phyloP scores from a whole-genome alignment of 2,888 invertebrate genomes.

The Muscina levida region DNA sequence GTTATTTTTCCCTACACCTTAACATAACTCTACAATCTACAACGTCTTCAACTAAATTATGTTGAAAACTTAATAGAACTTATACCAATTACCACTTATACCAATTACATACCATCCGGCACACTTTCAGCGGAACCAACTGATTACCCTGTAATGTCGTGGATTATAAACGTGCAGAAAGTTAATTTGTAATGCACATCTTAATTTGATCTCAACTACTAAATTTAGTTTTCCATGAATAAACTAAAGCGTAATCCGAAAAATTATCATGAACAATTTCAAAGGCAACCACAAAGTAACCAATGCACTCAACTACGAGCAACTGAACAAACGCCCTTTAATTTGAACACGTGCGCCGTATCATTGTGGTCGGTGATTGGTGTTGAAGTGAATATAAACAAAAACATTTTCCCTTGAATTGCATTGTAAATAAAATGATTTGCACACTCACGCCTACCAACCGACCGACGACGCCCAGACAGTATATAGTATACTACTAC shows the following conservation, averaged over 20 bases:
- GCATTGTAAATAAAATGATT: constrained; percentile 60
- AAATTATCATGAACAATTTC: constrained; percentile 26
- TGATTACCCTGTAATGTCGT: not conserved
- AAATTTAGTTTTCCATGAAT: constrained; percentile 8
- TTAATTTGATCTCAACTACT: not conserved
- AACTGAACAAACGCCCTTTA: constrained; percentile 44
- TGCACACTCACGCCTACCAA: constrained; percentile 61
- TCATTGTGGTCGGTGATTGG: constrained; percentile 43
- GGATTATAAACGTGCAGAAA: not conserved
- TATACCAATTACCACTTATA: too few relatives aligned
- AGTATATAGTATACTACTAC: too few relatives aligned
- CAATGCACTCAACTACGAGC: not conserved
- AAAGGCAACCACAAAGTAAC: not conserved
- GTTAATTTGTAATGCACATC: not conserved
- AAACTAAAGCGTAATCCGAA: constrained; percentile 20
- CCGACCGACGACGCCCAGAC: constrained; percentile 18
- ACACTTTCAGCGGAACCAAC: not conserved
- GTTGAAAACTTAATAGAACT: too few relatives aligned
- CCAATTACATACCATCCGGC: too few relatives aligned
- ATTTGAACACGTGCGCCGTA: constrained; percentile 57
- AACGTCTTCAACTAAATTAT: too few relatives aligned
- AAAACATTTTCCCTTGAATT: constrained; percentile 50
- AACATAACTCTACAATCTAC: too few relatives aligned
- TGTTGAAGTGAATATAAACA: constrained; percentile 51
- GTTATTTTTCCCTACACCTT: too few relatives aligned